These are phyloP conservation scores for Carcina quercana DNA, from an alignment of 2,888 invertebrate genomes.

Conservation along the genomic window DNA sequence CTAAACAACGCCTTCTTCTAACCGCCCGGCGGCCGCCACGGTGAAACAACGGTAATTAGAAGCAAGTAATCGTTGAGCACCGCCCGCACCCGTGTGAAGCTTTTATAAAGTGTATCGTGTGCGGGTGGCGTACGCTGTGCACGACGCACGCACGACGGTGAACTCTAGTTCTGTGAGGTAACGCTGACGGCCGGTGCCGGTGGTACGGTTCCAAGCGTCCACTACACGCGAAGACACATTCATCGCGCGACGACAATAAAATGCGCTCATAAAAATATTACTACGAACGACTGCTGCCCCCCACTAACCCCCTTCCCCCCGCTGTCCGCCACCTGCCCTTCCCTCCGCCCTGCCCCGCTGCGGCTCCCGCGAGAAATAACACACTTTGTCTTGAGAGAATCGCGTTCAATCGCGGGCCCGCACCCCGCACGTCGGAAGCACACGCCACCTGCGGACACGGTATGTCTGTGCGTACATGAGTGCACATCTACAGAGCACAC, in stretches of 20 bases:
- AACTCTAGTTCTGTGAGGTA: too few species aligned
- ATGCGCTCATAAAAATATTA: conserved; percentile 67
- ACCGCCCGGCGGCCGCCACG: neutral
- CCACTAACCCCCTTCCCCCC: conserved; percentile 14
- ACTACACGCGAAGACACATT: conserved; percentile 52
- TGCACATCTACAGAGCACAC: too few species aligned
- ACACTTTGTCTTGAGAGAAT: conserved; percentile 65
- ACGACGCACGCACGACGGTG: too few species aligned
- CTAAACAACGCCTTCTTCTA: conserved; percentile 4
- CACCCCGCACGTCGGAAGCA: conserved; percentile 18
- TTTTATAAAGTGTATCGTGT: too few species aligned
- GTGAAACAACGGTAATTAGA: too few species aligned
- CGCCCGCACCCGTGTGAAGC: too few species aligned
- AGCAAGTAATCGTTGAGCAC: too few species aligned
- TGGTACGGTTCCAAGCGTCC: neutral
- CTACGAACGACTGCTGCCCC: too few species aligned
- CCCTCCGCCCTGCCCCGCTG: conserved; percentile 12
- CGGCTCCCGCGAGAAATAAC: conserved; percentile 63
- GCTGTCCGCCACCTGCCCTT: conserved; percentile 14
- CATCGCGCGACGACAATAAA: conserved; percentile 60
- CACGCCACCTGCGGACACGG: conserved; percentile 23
- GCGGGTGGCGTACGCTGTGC: too few species aligned
- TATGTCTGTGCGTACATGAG: too few species aligned
- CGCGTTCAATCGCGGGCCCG: conserved; percentile 54
- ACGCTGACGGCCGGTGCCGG: too few species aligned